Percentiles rank a stretch among this genome's conserved stretches.
Conservation (phyloP, 2,113 vertebrate genomes). For the Callipepla squamata region DNA sequence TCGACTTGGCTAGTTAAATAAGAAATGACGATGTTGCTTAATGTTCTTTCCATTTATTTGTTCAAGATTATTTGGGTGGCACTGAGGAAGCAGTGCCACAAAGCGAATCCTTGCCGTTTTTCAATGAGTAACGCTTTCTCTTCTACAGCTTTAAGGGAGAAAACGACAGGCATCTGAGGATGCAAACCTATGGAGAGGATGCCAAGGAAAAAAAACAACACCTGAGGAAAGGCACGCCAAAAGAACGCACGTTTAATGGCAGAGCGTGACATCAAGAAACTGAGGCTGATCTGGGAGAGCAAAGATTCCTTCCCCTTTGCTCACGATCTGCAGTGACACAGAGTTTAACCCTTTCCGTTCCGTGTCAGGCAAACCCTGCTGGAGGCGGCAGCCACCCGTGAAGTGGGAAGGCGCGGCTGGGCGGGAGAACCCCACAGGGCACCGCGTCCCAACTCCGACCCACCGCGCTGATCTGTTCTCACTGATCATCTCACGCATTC, state of each 20-base stretch:
- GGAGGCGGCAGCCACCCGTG: neutral
- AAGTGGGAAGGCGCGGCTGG: neutral
- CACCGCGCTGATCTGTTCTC: neutral
- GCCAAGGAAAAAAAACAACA: neutral
- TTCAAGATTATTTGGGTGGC: neutral
- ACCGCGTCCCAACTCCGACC: neutral
- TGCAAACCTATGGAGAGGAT: neutral
- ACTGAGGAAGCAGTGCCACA: neutral
- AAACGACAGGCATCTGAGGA: neutral
- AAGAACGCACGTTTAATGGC: neutral
- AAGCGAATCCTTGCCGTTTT: neutral
- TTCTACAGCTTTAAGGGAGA: neutral
- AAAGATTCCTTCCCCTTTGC: constrained; percentile 44
- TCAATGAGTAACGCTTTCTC: neutral
- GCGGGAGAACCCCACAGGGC: too few species aligned
- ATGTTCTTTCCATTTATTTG: neutral
- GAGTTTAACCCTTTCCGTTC: neutral
- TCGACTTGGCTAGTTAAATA: neutral
- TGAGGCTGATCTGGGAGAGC: neutral
- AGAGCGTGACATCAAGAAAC: constrained; percentile 17
- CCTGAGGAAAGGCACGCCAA: neutral
- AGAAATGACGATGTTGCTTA: neutral
- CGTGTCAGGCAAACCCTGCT: neutral
- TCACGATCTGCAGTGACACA: neutral
- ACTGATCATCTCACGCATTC: accelerated